phyloP scores from a whole-genome alignment of 1,140 invertebrate genomes.

The Arctopsyche grandis region DNA sequence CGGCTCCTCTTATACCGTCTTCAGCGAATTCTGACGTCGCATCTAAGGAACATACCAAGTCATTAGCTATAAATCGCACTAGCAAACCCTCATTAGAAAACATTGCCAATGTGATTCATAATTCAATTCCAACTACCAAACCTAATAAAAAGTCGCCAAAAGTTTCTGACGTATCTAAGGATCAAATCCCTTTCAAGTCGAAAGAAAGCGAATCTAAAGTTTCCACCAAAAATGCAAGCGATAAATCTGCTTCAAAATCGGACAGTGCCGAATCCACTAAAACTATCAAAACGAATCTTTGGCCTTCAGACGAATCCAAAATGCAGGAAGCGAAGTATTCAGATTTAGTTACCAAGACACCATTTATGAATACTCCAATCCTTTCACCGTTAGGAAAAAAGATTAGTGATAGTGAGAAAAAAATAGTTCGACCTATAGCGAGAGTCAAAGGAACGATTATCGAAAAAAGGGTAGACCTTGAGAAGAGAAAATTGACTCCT shows the following conservation, averaged over 20 bases:
- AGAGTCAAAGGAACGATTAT: slow-evolving; percentile 66
- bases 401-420: slow-evolving; percentile 59
- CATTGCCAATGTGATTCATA: neutral
- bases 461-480: slow-evolving; percentile 62
- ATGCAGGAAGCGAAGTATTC: slow-evolving; percentile 23
- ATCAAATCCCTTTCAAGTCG: slow-evolving; percentile 14
- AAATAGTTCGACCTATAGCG: slow-evolving; percentile 64
- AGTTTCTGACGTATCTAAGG: neutral
- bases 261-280: slow-evolving; percentile 6
- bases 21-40: slow-evolving; percentile 23
- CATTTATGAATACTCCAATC: slow-evolving; percentile 45
- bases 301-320: slow-evolving; percentile 29
- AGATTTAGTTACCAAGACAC: slow-evolving; percentile 39
- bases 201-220: slow-evolving; percentile 43
- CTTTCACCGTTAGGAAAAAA: slow-evolving; percentile 55
- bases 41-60: slow-evolving; percentile 12
- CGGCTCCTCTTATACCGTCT: slow-evolving; percentile 49
- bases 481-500: slow-evolving; percentile 59
- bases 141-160: slow-evolving; percentile 26
- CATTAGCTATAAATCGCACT: slow-evolving; percentile 9
- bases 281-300: slow-evolving; percentile 18
- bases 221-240: neutral
- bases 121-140: slow-evolving; percentile 22
- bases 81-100: slow-evolving; percentile 46
- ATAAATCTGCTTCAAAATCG: slow-evolving; percentile 18